Evolutionary conservation across 2,797 vertebrate species (phyloP).

Genomic region (Tenualosa ilisha): DNA sequence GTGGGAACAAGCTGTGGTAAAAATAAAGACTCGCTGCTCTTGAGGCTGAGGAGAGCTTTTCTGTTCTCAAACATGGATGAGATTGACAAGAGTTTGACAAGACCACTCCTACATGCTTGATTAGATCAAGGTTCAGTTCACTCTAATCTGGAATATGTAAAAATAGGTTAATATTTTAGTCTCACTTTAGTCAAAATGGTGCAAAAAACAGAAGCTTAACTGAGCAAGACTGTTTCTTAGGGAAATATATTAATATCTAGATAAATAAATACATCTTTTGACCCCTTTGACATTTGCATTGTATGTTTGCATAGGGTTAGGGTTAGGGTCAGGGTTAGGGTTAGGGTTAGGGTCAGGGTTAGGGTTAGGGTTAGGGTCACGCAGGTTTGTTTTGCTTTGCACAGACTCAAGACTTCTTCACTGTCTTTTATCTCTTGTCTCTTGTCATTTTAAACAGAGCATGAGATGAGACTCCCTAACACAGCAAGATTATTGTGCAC

Average conservation of each 20-base stretch:
- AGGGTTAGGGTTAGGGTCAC: too few species aligned
- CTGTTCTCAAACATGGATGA: not conserved
- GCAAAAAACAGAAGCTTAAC: constrained; percentile 43
- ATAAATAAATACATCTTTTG: constrained; percentile 53
- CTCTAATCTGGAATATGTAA: constrained; percentile 38
- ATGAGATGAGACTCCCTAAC: not conserved
- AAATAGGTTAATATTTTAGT: constrained; percentile 25
- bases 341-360: too few species aligned
- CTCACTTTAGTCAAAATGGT: constrained; percentile 49
- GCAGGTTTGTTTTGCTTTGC: constrained; percentile 38
- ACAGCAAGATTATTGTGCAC: constrained; percentile 9
- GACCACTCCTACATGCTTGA: not conserved
- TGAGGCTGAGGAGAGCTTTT: not conserved
- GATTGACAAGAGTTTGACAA: not conserved
- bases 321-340: too few species aligned
- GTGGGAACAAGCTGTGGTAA: not conserved
- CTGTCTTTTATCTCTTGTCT: too few species aligned
- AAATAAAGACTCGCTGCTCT: not conserved
- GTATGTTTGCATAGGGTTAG: constrained; percentile 49
- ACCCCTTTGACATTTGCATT: constrained; percentile 60
- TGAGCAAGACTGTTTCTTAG: constrained; percentile 29
- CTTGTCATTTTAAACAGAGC: not conserved
- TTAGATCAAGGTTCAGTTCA: constrained; percentile 42
- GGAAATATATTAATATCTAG: constrained; percentile 51
- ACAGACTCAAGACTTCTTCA: constrained; percentile 24